Evolutionary conservation across 2,888 invertebrate genomes (phyloP), one percentile per base, ranked within the genome.

Genomic region (Capitulum mitella): DNA sequence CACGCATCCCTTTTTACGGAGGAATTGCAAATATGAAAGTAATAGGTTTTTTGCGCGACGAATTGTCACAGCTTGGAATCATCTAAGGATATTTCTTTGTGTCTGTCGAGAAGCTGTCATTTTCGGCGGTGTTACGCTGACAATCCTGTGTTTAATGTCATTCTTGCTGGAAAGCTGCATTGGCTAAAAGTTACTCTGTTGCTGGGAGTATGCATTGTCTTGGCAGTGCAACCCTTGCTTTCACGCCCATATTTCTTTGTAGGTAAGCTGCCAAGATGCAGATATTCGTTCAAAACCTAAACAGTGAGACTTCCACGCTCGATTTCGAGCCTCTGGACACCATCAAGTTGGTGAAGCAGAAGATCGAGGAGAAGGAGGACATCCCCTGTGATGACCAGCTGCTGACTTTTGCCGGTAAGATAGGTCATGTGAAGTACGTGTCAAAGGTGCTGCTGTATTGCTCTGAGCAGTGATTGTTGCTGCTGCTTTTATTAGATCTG

Each of bases 291-390:
- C 87, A 88, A 83, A 87, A 87, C 14, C 82, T 87, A 0, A 87
- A 87, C n/a, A 87, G 87, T 77, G 88, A 87, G 83, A 88, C 87
- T 79, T 87, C 79, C 80, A 79, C 80, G 37, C 79, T 81, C 54
- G 80, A 80, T 77, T 77, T 80, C 43, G 80, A 80, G 79, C 80
- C 80, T 26, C 77, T 77, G 32, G 80, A 78, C 78, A 80, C 80
- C 37, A 79, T 80, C 54, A 75, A 79, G 61, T 77, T 77, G 78
- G 80, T 80, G 74, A 80, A 80, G 78, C 78, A 77, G 29, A 79
- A 79, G 70, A 80, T 81, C 58, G 80, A 81, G 58, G 81, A 81
- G n/a, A 79, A 79, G 75, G 81, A 81, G 54, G 80, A 12, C 29
- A 19, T 64, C 10, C 32, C 64, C 34, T 34, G 32, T 32, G 64